Base-by-base conservation (phyloP, 2,797 vertebrate species). In the Chaetodon trifasciatus region DNA sequence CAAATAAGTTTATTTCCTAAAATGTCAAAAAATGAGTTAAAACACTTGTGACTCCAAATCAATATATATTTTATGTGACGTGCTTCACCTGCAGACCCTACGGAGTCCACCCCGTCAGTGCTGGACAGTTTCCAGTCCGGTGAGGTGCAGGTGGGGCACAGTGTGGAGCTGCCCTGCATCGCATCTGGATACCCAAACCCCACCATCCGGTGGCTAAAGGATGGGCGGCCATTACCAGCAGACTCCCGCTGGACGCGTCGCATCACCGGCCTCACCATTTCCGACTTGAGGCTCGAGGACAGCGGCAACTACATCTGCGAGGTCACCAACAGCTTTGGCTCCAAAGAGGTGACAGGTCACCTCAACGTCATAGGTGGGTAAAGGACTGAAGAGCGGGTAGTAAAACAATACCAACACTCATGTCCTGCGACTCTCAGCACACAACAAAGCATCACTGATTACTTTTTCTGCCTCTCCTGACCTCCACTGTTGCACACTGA, bases 301-400 rank as follows among this genome's bases (percentile, higher is more conserved):
- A 98, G 97, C 0, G 98, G 98, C 61, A 97, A 96, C 88, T 99
- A 99, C 95, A 97, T 98, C 90, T 99, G 98, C 67, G 98, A 99
- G 93, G 97, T 99, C 92, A 99, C 97, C 89, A 99, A 99, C 93
- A 98, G 97, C 93, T 99, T 99, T 0, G 98, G 98, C 78, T 99
- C 98, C 6, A 97, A 98, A 74, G 98, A 99, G 92, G 97, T 97
- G 94, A 97, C 97, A 0, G 98, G 98, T 83, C 96, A 96, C 91
- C 96, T 99, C 89, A 97, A 96, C 0, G 96, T 99, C 85, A 97
- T 99, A 13, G 98, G 98, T 99, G 88, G 95, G 95, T 86, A 42
- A 37, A 74, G 8, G 4, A 71, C 40, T 24, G 1, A 70, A n/a
- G 9, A 53, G 19, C 24, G 5, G 4, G 19, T 57, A 39, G 28